These are phyloP conservation scores for Zeugodacus cucurbitae DNA, from an alignment of 1,140 invertebrate genomes.

Conservation along the genomic window DNA sequence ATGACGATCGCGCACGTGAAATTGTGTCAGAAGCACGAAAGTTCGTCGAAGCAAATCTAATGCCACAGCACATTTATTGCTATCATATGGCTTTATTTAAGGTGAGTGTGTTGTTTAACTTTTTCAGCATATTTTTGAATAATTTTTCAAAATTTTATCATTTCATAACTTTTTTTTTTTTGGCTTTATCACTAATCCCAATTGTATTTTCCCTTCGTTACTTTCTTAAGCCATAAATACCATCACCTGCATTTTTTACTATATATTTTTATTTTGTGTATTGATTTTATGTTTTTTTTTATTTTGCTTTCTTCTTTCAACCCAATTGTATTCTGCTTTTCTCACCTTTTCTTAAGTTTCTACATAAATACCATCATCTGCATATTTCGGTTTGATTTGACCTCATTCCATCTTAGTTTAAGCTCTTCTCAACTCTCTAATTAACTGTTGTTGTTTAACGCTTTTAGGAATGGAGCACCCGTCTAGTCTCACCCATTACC, in stretches of 20 bases:
- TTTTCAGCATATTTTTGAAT: not conserved
- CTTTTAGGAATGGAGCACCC: slow-evolving; percentile 77
- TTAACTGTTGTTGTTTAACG: slow-evolving; percentile 41
- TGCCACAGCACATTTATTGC: slow-evolving; percentile 89
- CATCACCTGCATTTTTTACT: too few species aligned
- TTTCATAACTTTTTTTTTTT: not conserved
- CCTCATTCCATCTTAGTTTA: too few species aligned
- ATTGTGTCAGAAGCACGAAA: slow-evolving; percentile 79
- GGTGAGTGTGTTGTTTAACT: slow-evolving; percentile 69
- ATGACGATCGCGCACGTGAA: slow-evolving; percentile 78
- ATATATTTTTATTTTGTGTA: too few species aligned
- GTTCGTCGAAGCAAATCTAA: slow-evolving; percentile 82
- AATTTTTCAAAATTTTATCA: not conserved
- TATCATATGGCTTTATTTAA: slow-evolving; percentile 86
- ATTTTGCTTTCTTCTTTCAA: too few species aligned
- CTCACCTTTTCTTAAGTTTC: too few species aligned
- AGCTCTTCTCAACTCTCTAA: not conserved
- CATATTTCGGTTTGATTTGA: too few species aligned
- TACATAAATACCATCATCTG: too few species aligned
- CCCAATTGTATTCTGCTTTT: too few species aligned
- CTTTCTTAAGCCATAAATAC: too few species aligned
- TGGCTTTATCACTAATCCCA: too few species aligned
- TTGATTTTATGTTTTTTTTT: too few species aligned
- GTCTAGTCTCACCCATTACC: slow-evolving; percentile 71
- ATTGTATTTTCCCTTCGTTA: too few species aligned